Conservation (phyloP, 2,797 vertebrate genomes). For the Pygocentrus nattereri region DNA sequence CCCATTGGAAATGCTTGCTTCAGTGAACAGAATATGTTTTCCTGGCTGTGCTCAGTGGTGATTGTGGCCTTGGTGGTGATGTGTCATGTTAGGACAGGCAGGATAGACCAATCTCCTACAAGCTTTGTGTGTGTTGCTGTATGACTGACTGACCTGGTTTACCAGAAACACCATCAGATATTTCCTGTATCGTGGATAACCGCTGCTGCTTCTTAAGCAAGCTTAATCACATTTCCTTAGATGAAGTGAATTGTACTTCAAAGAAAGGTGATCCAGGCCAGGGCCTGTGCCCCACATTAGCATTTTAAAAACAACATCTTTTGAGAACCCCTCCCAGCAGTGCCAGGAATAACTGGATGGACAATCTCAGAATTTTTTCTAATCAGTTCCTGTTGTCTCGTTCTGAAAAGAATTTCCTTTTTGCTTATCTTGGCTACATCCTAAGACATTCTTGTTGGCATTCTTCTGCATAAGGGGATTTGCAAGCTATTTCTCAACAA, state of each 20-base stretch:
- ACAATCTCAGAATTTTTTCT: not conserved
- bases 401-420: not conserved
- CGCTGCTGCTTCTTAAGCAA: slow-evolving; percentile 5
- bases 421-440: not conserved
- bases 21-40: slow-evolving; percentile 47
- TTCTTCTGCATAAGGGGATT: too few species aligned
- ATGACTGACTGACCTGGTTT: slow-evolving; percentile 42
- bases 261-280: not conserved
- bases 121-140: slow-evolving; percentile 19
- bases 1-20: slow-evolving; percentile 34
- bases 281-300: not conserved
- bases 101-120: slow-evolving; percentile 36
- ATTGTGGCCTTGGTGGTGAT: slow-evolving; percentile 45
- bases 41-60: slow-evolving; percentile 39
- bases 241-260: slow-evolving; percentile 12
- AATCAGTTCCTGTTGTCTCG: not conserved
- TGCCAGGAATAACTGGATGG: slow-evolving; percentile 1
- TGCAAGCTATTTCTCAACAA: not conserved
- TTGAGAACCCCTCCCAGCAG: not conserved
- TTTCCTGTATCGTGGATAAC: slow-evolving; percentile 32
- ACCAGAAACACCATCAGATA: slow-evolving; percentile 50
- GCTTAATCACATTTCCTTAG: slow-evolving; percentile 37
- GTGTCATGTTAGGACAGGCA: slow-evolving; percentile 52
- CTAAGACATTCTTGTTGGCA: not conserved
- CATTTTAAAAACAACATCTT: not conserved